A percentile compares a stretch with the other conserved stretches of the same genome.
These are phyloP conservation scores for Reinhardtius hippoglossoides DNA, from an alignment of 2,113 vertebrate genomes.

Conservation along the genomic window DNA sequence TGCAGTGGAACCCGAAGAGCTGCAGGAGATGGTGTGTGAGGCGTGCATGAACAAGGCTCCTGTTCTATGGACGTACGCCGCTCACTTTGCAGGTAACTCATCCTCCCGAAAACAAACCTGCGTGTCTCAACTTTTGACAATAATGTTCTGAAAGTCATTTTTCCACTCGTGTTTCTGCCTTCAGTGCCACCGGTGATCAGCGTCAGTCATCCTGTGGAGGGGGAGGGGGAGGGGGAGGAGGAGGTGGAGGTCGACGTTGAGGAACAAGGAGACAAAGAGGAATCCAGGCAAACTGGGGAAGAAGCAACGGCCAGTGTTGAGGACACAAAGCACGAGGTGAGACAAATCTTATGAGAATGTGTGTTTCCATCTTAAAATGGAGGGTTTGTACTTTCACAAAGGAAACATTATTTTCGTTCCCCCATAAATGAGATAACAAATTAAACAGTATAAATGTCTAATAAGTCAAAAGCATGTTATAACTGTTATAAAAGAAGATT, in stretches of 20 bases:
- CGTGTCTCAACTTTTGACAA: too few species aligned
- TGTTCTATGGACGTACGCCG: conserved; percentile 91
- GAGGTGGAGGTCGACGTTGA: conserved; percentile 74
- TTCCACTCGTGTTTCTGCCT: neutral
- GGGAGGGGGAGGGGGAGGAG: conserved; percentile 71
- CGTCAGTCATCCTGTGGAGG: conserved; percentile 75
- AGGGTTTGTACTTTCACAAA: neutral
- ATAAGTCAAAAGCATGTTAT: too few species aligned
- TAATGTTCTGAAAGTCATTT: neutral
- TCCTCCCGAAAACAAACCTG: too few species aligned
- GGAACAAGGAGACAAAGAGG: conserved; percentile 33
- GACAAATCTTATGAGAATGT: neutral
- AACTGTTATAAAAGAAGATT: neutral
- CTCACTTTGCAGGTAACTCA: conserved; percentile 85
- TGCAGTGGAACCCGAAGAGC: conserved; percentile 87
- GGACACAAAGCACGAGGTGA: conserved; percentile 71
- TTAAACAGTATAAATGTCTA: too few species aligned
- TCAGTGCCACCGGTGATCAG: conserved; percentile 81
- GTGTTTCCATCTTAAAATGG: neutral
- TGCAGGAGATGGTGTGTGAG: conserved; percentile 95
- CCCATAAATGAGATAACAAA: too few species aligned
- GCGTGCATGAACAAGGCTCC: conserved; percentile 90
- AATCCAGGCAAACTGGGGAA: conserved; percentile 17
- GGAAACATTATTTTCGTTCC: neutral
- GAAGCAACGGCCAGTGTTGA: conserved; percentile 84